These are phyloP conservation scores for Xenotilapia flavipinnis DNA, from an alignment of 2,113 vertebrate species.

Conservation along the genomic window DNA sequence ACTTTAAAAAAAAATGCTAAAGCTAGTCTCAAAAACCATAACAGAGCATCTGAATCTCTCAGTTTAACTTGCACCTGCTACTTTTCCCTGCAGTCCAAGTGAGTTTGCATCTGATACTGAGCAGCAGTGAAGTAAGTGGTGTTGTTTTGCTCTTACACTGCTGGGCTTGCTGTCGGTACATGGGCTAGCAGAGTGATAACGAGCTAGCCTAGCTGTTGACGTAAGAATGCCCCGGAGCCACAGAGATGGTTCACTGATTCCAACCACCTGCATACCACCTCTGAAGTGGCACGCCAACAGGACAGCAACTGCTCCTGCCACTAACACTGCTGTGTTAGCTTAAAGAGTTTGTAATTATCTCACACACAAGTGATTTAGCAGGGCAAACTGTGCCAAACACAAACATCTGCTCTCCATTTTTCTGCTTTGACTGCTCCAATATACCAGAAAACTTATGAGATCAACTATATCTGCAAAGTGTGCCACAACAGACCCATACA, in stretches of 20 bases:
- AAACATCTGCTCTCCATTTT: slow-evolving; percentile 1
- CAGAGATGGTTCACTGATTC: slow-evolving; percentile 27
- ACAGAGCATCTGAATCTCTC: neutral
- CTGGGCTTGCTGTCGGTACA: slow-evolving; percentile 25
- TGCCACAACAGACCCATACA: neutral
- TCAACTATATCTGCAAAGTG: neutral
- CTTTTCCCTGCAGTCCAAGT: neutral
- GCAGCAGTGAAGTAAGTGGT: slow-evolving; percentile 19
- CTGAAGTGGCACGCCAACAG: neutral
- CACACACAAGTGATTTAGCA: neutral
- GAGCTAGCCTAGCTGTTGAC: slow-evolving; percentile 27
- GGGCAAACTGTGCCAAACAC: neutral
- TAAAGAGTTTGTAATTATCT: neutral
- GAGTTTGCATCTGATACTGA: neutral
- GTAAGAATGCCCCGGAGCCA: slow-evolving; percentile 28
- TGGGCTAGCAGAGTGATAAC: slow-evolving; percentile 34
- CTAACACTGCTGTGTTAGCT: neutral
- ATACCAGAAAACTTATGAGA: neutral
- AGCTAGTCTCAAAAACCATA: neutral
- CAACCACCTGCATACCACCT: slow-evolving; percentile 43
- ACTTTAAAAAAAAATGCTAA: neutral
- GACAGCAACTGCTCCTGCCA: neutral
- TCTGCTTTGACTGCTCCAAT: neutral
- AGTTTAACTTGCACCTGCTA: neutral
- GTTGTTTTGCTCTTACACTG: slow-evolving; percentile 32